Evolutionary conservation across 2,888 invertebrate genomes (phyloP).

Genomic region (Xestia rhomboidea): DNA sequence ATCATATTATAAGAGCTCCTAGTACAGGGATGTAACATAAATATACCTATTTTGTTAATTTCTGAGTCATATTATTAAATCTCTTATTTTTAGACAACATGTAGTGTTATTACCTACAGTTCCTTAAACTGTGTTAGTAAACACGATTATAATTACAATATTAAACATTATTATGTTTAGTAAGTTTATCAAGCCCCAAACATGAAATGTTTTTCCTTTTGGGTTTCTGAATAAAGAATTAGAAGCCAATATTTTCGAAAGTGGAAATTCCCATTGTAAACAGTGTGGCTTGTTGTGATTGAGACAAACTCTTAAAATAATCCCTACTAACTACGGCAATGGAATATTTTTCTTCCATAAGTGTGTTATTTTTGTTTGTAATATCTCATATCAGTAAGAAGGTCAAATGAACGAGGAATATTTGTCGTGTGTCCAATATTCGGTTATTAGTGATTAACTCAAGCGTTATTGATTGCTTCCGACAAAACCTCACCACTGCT

Average conservation of each 20-base stretch:
- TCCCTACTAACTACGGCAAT: neutral
- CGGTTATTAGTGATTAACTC: conserved; percentile 40
- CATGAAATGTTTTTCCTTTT: too few relatives aligned
- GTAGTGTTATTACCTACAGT: too few relatives aligned
- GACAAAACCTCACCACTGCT: conserved; percentile 19
- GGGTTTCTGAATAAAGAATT: too few relatives aligned
- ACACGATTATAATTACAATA: too few relatives aligned
- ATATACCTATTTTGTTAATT: too few relatives aligned
- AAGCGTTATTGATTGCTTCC: conserved; percentile 41
- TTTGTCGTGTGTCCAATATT: conserved; percentile 23
- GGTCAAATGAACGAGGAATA: conserved; percentile 21
- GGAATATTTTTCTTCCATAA: neutral
- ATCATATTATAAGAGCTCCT: neutral
- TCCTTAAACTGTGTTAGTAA: too few relatives aligned
- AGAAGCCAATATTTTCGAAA: too few relatives aligned
- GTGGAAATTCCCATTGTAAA: neutral
- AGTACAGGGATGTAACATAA: too few relatives aligned
- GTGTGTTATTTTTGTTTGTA: conserved; percentile 15
- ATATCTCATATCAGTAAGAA: conserved; percentile 11
- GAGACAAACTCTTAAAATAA: neutral
- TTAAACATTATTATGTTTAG: too few relatives aligned
- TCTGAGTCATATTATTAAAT: neutral
- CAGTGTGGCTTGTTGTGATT: neutral
- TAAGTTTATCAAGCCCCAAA: too few relatives aligned
- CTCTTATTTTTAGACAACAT: too few relatives aligned